phyloP scores from a whole-genome alignment of 2,888 invertebrate species.

The Thereva unica region DNA sequence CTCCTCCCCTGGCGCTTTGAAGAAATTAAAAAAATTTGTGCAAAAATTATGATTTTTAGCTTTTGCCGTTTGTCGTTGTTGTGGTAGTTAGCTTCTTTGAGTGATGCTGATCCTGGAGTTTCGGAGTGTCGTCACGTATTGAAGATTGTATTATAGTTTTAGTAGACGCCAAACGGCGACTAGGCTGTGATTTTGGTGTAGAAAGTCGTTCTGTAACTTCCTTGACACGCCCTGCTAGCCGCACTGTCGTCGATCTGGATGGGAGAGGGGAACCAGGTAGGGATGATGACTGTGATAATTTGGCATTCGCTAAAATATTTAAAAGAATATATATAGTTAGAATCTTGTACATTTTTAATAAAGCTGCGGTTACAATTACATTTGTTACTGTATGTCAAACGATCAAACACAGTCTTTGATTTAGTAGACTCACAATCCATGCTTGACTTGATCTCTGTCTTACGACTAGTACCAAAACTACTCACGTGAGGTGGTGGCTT shows the following conservation, averaged over 20 bases:
- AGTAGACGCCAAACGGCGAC: constrained; percentile 35
- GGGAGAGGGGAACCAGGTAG: constrained; percentile 23
- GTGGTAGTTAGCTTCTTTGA: background rate
- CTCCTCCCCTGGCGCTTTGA: too few species aligned
- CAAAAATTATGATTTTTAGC: background rate
- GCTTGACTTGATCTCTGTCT: constrained; percentile 16
- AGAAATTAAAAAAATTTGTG: too few species aligned
- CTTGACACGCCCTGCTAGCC: constrained; percentile 59
- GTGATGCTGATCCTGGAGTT: too few species aligned
- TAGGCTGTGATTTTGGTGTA: constrained; percentile 51
- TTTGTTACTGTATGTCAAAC: constrained; percentile 48
- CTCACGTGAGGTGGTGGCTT: constrained; percentile 44
- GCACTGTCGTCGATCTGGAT: constrained; percentile 49
- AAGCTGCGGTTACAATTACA: constrained; percentile 41
- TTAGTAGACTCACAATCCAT: constrained; percentile 36
- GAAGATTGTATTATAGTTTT: constrained; percentile 35
- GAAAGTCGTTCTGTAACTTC: constrained; percentile 58
- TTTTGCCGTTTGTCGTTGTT: background rate
- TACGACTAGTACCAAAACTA: constrained; percentile 34
- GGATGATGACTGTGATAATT: constrained; percentile 16
- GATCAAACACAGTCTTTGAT: constrained; percentile 46
- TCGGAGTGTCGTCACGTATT: background rate
- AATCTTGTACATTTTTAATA: background rate
- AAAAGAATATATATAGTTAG: constrained; percentile 11
- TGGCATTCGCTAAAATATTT: constrained; percentile 23